Percentiles rank a stretch among this genome's conserved stretches.
Conservation (phyloP, 2,113 vertebrate genomes). For the Bambusicola thoracicus region DNA sequence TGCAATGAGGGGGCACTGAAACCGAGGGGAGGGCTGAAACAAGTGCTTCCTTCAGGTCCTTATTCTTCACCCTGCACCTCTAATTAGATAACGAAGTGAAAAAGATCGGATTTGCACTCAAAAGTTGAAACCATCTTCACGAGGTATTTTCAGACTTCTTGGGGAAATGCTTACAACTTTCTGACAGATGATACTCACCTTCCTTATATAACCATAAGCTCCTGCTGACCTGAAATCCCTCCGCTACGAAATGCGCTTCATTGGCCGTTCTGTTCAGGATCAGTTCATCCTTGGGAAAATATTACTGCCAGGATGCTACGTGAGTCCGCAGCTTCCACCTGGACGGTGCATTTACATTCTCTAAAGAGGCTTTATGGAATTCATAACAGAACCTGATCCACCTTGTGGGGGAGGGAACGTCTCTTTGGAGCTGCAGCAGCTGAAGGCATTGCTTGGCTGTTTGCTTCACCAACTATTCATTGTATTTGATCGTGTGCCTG, state of each 20-base stretch:
- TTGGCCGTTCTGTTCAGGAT: conserved; percentile 31
- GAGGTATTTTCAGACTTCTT: not conserved
- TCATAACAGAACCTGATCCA: conserved; percentile 8
- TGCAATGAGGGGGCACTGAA: not conserved
- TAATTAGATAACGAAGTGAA: not conserved
- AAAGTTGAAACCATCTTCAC: not conserved
- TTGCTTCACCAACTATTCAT: conserved; percentile 10
- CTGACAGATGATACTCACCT: not conserved
- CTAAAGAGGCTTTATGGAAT: conserved; percentile 52
- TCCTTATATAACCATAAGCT: conserved; percentile 12
- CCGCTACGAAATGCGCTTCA: conserved; percentile 9
- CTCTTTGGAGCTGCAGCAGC: conserved; percentile 1
- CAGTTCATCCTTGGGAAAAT: conserved; percentile 55
- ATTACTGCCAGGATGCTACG: conserved; percentile 26
- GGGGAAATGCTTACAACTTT: not conserved
- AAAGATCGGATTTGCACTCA: not conserved
- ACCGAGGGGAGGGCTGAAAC: not conserved
- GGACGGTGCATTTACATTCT: conserved; percentile 46
- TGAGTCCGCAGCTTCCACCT: conserved; percentile 28
- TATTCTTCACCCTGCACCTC: not conserved
- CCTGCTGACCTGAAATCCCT: conserved; percentile 22
- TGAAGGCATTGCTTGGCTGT: conserved; percentile 36
- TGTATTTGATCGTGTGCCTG: not conserved
- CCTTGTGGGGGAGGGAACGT: conserved; percentile 28
- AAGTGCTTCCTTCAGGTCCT: not conserved